Conservation (phyloP, 2,113 vertebrate genomes). For the Megaceryle torquata region DNA sequence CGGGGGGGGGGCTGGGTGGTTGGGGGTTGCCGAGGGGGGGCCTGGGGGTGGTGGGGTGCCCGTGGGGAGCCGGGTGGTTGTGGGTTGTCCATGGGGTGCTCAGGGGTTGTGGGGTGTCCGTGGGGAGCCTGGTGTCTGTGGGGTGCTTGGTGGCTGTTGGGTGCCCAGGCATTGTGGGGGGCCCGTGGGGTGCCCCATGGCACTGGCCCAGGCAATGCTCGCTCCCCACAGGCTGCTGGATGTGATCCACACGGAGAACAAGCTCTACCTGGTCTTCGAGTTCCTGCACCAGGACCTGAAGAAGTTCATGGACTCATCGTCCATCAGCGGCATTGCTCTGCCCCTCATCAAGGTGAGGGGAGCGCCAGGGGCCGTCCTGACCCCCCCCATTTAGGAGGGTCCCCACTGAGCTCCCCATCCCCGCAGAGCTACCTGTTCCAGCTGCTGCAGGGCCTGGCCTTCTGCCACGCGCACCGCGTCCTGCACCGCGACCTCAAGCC, state of each 20-base stretch:
- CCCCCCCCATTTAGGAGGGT: background rate
- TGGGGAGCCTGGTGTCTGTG: too few relatives aligned
- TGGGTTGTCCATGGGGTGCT: too few relatives aligned
- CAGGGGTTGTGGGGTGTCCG: background rate
- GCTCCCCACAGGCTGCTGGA: constrained; percentile 81
- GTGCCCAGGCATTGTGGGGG: background rate
- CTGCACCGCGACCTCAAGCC: constrained; percentile 94
- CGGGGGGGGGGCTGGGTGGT: too few relatives aligned
- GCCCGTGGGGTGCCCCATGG: background rate
- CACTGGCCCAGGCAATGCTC: background rate
- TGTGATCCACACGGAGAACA: constrained; percentile 97
- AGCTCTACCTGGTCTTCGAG: constrained; percentile 95
- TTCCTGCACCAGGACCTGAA: constrained; percentile 96
- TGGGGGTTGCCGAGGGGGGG: too few relatives aligned
- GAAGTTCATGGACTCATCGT: constrained; percentile 94
- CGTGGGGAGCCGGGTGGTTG: too few relatives aligned
- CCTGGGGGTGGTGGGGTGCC: background rate
- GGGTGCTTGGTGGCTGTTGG: background rate
- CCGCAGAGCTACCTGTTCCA: constrained; percentile 93
- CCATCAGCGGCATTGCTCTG: constrained; percentile 87
- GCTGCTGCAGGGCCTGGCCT: constrained; percentile 93
- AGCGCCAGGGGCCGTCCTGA: too few relatives aligned
- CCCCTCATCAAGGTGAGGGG: constrained; percentile 88
- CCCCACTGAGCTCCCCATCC: background rate
- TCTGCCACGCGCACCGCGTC: constrained; percentile 94